These are phyloP conservation scores for Smithornis capensis DNA, from an alignment of 2,113 vertebrate genomes.

Conservation along the genomic window DNA sequence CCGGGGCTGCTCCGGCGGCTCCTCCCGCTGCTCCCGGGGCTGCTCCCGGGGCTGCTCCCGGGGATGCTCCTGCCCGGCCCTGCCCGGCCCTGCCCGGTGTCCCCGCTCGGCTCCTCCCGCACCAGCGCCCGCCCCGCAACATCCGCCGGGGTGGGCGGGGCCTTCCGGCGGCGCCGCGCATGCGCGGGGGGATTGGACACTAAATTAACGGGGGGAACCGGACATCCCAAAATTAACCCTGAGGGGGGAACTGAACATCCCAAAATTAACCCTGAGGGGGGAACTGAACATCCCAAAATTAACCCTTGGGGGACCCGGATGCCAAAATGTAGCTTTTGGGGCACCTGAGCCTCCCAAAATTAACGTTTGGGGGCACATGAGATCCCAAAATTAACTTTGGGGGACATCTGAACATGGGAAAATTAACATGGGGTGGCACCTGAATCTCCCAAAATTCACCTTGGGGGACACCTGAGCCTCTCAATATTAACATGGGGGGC, in stretches of 20 bases:
- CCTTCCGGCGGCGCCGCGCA: neutral
- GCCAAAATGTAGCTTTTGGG: too few species aligned
- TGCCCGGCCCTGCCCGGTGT: too few species aligned
- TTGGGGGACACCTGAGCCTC: too few species aligned
- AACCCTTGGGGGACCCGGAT: neutral
- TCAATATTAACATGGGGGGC: neutral
- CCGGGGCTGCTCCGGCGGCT: too few species aligned
- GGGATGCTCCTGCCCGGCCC: too few species aligned
- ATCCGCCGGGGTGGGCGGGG: neutral
- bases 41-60: too few species aligned
- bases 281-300: neutral
- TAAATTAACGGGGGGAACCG: neutral
- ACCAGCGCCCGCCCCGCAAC: neutral
- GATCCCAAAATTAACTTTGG: too few species aligned
- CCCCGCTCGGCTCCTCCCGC: neutral
- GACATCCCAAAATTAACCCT: too few species aligned
- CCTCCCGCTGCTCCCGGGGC: too few species aligned
- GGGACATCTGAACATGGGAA: too few species aligned
- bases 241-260: neutral
- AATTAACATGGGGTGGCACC: neutral
- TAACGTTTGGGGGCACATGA: too few species aligned
- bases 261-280: neutral
- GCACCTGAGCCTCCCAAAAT: neutral
- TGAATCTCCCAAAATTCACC: neutral
- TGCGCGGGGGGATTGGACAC: neutral